These are phyloP conservation scores for Eristalinus aeneus DNA, from an alignment of 2,888 invertebrate species.

Conservation along the genomic window DNA sequence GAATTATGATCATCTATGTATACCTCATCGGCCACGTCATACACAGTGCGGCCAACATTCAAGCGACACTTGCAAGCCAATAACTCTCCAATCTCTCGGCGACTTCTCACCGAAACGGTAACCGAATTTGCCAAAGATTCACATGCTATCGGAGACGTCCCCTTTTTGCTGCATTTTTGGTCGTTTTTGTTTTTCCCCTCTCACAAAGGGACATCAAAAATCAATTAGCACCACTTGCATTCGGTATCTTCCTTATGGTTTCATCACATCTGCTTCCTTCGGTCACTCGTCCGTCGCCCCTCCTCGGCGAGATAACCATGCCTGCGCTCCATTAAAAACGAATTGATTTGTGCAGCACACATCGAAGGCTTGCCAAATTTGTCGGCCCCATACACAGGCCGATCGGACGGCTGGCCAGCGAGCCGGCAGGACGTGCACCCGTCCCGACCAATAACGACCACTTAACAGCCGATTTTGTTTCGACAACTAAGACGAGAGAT, in stretches of 20 bases:
- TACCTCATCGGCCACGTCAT: background rate
- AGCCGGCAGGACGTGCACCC: background rate
- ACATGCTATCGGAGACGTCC: background rate
- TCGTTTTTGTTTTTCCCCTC: background rate
- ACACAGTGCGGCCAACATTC: background rate
- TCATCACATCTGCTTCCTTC: slow-evolving; percentile 55
- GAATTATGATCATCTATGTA: background rate
- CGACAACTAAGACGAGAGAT: slow-evolving; percentile 44
- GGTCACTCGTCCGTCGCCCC: slow-evolving; percentile 30
- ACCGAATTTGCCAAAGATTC: background rate
- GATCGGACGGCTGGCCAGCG: background rate
- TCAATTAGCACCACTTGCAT: slow-evolving; percentile 66
- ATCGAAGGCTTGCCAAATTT: slow-evolving; percentile 54
- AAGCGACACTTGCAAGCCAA: background rate
- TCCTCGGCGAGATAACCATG: slow-evolving; percentile 59
- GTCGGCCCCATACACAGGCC: slow-evolving; percentile 28
- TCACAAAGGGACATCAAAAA: slow-evolving; percentile 66
- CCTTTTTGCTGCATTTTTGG: background rate
- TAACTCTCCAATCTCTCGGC: background rate
- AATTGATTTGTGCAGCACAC: slow-evolving; percentile 70
- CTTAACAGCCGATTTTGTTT: slow-evolving; percentile 70
- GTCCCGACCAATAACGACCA: slow-evolving; percentile 63
- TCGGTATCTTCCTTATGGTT: slow-evolving; percentile 66
- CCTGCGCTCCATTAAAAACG: slow-evolving; percentile 69
- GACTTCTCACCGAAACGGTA: background rate